Base-by-base conservation (phyloP, 1,140 invertebrate genomes). In the Ptiloglossa arizonensis region DNA sequence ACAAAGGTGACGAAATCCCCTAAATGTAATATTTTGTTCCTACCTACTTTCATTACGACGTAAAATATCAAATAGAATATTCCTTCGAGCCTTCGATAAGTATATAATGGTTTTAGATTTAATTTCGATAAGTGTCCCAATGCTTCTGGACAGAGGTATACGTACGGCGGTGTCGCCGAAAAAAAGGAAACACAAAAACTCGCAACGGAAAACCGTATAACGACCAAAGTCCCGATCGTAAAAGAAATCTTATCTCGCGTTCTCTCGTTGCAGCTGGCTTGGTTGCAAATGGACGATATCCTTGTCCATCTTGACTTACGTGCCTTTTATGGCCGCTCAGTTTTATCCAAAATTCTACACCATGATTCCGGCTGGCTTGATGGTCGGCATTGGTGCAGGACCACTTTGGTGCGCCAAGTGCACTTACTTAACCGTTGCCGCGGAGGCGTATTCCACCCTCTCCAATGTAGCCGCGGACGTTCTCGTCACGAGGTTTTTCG, bases 381-480 rank as follows among this genome's bases (percentile, higher is more conserved):
- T 95, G 87, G 95, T 97, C 0, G 98, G 98, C 1, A 93, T 98
- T 15, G 97, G 97, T 0, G 97, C 96, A 0, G 97, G 97, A 0
- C 97, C 97, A 1, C 93, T 98, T 19, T 98, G 97, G 97, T 96
- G 97, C 63, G 96, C 97, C 1, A 97, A 98, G 90, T 97, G 97
- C 87, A 97, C 96, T 17, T 98, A 98, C 87, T 91, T 98, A 0
- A 97, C 96, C 1, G 95, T 98, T 75, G 94, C 95, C 0, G 95
- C 96, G 0, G 95, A 96, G 79, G 94, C 95, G 11, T 96, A 96
- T 73, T 92, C 95, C 0, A 94, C 94, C 72, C 81, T 96, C n/a
- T 95, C 95, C 0, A 95, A 95, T 1, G 91, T 96, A 4, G 87
- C 93, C 3, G 92, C 94, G 0, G 96, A 97, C 56, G 94, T 96